phyloP scores from a whole-genome alignment of 2,888 invertebrate species.

The Smittia sp. region DNA sequence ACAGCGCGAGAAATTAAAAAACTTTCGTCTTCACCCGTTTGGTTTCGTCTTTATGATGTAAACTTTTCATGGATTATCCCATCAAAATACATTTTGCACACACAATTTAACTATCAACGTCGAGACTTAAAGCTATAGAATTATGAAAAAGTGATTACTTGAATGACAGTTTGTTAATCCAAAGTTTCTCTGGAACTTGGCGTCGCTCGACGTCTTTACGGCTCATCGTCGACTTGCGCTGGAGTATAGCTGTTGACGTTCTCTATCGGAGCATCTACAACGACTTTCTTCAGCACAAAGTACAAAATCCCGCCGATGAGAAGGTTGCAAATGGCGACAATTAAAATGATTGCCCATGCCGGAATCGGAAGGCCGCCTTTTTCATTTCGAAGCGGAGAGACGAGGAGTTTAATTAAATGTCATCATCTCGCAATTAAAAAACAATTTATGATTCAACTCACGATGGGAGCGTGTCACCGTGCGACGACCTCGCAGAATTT shows the following conservation, averaged over 20 bases:
- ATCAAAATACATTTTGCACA: slow-evolving; percentile 1
- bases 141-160: background rate
- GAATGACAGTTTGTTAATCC: slow-evolving; percentile 34
- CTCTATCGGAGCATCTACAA: slow-evolving; percentile 55
- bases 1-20: slow-evolving; percentile 19
- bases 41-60: slow-evolving; percentile 2
- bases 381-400: slow-evolving; percentile 44
- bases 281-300: slow-evolving; percentile 64
- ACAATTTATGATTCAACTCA: slow-evolving; percentile 56
- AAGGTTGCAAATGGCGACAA: slow-evolving; percentile 68
- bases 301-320: slow-evolving; percentile 68
- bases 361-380: slow-evolving; percentile 69
- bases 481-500: slow-evolving; percentile 74
- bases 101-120: background rate
- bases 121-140: slow-evolving; percentile 8
- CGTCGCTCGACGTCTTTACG: background rate
- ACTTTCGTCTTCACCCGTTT: slow-evolving; percentile 17
- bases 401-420: slow-evolving; percentile 1
- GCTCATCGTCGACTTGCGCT: slow-evolving; percentile 48
- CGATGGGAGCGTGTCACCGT: slow-evolving; percentile 75
- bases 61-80: background rate
- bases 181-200: background rate
- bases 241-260: slow-evolving; percentile 50
- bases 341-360: slow-evolving; percentile 71
- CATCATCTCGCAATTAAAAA: slow-evolving; percentile 27